A percentile compares a stretch with the other conserved stretches of the same genome.
These are phyloP conservation scores for Cettia cetti DNA, from an alignment of 2,113 vertebrate species.

Conservation along the genomic window DNA sequence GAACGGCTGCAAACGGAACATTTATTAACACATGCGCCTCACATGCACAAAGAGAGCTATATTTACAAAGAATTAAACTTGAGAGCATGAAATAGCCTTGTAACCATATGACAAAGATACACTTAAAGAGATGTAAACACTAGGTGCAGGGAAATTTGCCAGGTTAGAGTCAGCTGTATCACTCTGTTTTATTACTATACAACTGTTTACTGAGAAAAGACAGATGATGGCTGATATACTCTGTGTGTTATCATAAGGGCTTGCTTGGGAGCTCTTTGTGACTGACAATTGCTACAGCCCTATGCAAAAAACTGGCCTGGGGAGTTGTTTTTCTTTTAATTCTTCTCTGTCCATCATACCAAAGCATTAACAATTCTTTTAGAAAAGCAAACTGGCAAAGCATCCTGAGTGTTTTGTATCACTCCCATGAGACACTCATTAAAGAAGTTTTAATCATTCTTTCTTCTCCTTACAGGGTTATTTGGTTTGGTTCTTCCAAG, in stretches of 20 bases:
- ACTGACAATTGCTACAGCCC: constrained; percentile 4
- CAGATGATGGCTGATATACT: constrained; percentile 24
- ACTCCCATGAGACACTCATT: background rate
- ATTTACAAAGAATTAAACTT: constrained; percentile 70
- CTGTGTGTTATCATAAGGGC: constrained; percentile 13
- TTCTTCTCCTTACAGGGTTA: background rate
- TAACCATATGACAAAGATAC: constrained; percentile 44
- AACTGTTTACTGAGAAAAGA: constrained; percentile 47
- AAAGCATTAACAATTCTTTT: constrained; percentile 29
- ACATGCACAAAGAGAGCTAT: constrained; percentile 15
- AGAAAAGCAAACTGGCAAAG: constrained; percentile 47
- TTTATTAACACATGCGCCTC: constrained; percentile 57
- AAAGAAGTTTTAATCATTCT: constrained; percentile 35
- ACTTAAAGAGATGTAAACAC: constrained; percentile 57
- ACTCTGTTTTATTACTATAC: constrained; percentile 31
- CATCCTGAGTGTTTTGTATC: background rate
- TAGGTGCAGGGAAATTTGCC: constrained; percentile 39
- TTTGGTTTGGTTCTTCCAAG: background rate
- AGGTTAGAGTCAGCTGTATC: constrained; percentile 21
- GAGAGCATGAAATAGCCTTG: constrained; percentile 68
- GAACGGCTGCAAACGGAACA: constrained; percentile 30
- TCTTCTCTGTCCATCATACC: constrained; percentile 9
- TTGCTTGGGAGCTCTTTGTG: constrained; percentile 36
- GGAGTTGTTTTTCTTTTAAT: constrained; percentile 39
- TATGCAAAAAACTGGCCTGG: constrained; percentile 28